Percentiles rank a stretch among this genome's conserved stretches.
phyloP scores from a whole-genome alignment of 2,888 invertebrate species.

The Liposcelis brunnea region DNA sequence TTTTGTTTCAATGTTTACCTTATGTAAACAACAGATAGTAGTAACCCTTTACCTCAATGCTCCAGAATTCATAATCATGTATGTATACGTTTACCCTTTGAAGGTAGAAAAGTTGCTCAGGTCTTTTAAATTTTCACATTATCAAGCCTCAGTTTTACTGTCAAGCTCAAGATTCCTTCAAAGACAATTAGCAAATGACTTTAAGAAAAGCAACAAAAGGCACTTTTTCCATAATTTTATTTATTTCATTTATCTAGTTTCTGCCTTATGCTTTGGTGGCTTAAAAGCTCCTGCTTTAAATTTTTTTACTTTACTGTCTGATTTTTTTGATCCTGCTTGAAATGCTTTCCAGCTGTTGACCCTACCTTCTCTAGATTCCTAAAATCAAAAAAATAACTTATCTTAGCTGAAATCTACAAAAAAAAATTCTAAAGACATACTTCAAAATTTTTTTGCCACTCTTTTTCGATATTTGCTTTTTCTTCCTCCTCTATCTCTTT shows the following conservation, averaged over 20 bases:
- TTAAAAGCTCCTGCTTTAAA: conserved; percentile 53
- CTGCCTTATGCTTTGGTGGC: conserved; percentile 86
- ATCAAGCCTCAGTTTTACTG: no score
- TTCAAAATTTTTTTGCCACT: conserved; percentile 99
- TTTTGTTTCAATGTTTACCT: no score
- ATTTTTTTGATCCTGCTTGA: conserved; percentile 38
- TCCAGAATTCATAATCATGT: no score
- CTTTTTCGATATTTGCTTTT: conserved; percentile 72
- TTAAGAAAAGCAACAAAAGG: no score
- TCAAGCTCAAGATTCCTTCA: no score
- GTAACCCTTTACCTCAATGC: no score
- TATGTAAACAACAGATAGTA: no score
- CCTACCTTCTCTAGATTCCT: conserved; percentile 79
- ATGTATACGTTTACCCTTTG: no score
- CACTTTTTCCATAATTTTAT: no score
- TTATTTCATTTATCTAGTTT: conserved; percentile 48
- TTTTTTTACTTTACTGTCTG: conserved; percentile 54
- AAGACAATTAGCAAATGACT: no score
- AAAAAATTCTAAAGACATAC: conserved; percentile 27
- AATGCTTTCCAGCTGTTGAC: conserved; percentile 89
- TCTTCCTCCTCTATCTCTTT: conserved; percentile 87
- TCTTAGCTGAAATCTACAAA: conserved; percentile 7
- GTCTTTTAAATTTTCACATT: no score
- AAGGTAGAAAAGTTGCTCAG: no score
- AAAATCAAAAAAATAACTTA: conserved; percentile 14